Conservation (phyloP, 2,797 vertebrate species). For the Hydrolagus colliei region DNA sequence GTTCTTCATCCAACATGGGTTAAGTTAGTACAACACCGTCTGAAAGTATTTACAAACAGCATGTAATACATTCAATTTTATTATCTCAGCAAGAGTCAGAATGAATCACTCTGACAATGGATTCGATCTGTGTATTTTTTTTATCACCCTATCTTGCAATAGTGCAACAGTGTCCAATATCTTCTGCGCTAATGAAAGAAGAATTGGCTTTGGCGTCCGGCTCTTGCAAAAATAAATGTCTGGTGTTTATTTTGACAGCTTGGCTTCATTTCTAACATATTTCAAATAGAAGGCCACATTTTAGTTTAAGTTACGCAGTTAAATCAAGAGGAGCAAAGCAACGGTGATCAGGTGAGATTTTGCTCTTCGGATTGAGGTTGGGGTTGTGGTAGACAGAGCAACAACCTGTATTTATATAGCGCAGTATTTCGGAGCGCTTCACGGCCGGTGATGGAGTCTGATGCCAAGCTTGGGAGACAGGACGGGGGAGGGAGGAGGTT, state of each 20-base stretch:
- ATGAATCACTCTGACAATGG: neutral
- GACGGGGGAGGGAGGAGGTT: no score
- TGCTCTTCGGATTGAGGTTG: no score
- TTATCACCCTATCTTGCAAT: neutral
- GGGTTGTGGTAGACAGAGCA: no score
- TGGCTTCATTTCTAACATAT: neutral
- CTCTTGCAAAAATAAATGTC: neutral
- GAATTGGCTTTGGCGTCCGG: neutral
- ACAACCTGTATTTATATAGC: no score
- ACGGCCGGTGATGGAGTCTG: no score
- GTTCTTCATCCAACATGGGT: constrained; percentile 9
- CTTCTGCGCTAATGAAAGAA: neutral
- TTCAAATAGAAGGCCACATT: neutral
- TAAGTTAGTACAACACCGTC: neutral
- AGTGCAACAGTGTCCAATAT: neutral
- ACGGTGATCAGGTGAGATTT: no score
- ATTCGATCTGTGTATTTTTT: neutral
- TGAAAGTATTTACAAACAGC: neutral
- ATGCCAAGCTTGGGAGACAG: no score
- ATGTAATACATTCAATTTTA: constrained; percentile 12
- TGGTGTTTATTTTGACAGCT: neutral
- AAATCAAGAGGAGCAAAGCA: no score
- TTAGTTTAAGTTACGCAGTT: neutral
- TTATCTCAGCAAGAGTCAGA: constrained; percentile 12
- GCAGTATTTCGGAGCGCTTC: no score